Evolutionary conservation across 2,888 invertebrate genomes (phyloP).

Genomic region (Octonoba sinensis): DNA sequence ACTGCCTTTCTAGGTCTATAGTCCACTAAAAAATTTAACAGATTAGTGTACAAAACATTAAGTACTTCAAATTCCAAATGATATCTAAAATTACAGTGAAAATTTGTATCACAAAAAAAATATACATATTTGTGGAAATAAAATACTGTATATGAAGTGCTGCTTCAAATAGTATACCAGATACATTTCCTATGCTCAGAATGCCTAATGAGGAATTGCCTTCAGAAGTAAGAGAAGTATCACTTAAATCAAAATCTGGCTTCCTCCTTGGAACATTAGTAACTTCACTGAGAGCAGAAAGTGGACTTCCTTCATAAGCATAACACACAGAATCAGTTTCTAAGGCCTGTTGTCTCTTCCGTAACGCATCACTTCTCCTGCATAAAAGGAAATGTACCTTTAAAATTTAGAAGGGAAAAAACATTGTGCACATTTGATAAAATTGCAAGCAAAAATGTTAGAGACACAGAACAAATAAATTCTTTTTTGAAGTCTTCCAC

Average conservation of each 20-base stretch:
- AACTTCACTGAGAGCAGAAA: slow-evolving; percentile 22
- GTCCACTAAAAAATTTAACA: too few relatives aligned
- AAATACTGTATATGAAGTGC: too few relatives aligned
- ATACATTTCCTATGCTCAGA: slow-evolving; percentile 46
- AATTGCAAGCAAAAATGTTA: background rate
- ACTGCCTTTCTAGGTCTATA: too few relatives aligned
- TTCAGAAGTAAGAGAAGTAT: slow-evolving; percentile 13
- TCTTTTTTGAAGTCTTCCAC: too few relatives aligned
- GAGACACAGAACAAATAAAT: background rate
- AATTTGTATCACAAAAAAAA: too few relatives aligned
- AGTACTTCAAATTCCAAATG: too few relatives aligned
- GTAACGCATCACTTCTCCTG: slow-evolving; percentile 16
- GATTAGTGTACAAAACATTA: too few relatives aligned
- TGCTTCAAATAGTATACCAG: slow-evolving; percentile 10
- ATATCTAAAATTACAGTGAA: too few relatives aligned
- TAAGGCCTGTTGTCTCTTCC: background rate
- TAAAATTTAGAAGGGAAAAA: background rate
- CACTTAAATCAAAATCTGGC: slow-evolving; percentile 14
- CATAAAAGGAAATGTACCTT: background rate
- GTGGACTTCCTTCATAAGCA: background rate
- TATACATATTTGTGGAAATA: too few relatives aligned
- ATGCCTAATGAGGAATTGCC: slow-evolving; percentile 53
- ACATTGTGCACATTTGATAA: background rate
- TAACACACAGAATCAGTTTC: background rate
- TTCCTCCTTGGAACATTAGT: slow-evolving; percentile 24